Base-by-base conservation (phyloP, 2,113 vertebrate genomes). In the Lophochroa leadbeateri region DNA sequence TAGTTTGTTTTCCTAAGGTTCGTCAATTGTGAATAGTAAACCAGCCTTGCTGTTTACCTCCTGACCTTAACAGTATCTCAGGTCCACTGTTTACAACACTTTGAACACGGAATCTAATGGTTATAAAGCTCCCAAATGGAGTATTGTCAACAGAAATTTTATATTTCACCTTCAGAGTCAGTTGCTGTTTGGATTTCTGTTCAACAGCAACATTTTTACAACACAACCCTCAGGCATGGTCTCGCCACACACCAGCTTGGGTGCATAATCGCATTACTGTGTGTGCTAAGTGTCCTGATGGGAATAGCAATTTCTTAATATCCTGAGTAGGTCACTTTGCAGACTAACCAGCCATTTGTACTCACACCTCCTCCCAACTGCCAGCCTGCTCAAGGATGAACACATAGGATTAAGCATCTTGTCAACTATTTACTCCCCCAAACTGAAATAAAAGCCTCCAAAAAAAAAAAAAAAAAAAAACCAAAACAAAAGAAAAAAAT, bases 181-280 rank as follows among this genome's bases (percentile, higher is more conserved):
- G 68, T 60, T 94, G 69, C 69, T 91, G 72, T 92, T 94, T 76
- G 69, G 63, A 93, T 94, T 96, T 97, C 90, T 96, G 79, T 80
- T 88, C 70, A 88, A 93, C 72, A 88, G 92, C 69, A 94, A 94
- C 65, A 71, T 90, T 97, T 97, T 96, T 92, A 96, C 47, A 94
- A 91, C 72, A 65, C 17, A 65, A 79, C 84, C 96, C 69, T 76
- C 65, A 82, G 96, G 96, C 96, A 96, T 82, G 71, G 90, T 93
- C 90, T 96, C 82, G 77, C 63, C 0, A 18, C 69, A 94, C 65
- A 88, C 55, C 67, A 84, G 60, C 52, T 49, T 85, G 74, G 86
- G 92, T 46, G 82, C 23, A 4, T 57, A 86, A 81, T 61, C 82
- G 47, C 55, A 82, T 63, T 84, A 82, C 1, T 75, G 65, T 31